Percentiles rank a stretch among this genome's conserved stretches.
Conservation (phyloP, 92 coral and sea anemone species). For the Actinostola sp. region DNA sequence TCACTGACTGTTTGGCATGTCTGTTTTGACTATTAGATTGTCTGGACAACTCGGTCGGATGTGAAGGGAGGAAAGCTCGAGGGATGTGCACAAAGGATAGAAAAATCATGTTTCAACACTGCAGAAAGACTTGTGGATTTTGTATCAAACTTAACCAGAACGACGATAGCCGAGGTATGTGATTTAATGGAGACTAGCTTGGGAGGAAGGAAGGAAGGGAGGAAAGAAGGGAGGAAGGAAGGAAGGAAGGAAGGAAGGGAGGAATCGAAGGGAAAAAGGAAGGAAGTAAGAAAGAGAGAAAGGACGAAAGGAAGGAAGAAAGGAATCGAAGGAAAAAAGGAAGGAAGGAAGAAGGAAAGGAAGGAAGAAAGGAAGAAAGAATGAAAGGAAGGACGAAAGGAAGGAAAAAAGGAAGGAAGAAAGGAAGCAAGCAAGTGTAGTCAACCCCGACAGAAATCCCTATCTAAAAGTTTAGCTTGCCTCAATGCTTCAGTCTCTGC, state of each 20-base stretch:
- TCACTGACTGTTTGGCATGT: background rate
- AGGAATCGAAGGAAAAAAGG: background rate
- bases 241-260: background rate
- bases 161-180: background rate
- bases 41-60: conserved; percentile 69
- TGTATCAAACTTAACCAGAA: conserved; percentile 25
- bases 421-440: too few relatives aligned
- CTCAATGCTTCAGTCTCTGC: too few relatives aligned
- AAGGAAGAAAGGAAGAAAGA: background rate
- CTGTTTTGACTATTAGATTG: conserved; percentile 31
- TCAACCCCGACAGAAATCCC: too few relatives aligned
- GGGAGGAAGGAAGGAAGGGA: background rate
- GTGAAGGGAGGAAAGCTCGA: conserved; percentile 45
- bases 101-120: conserved; percentile 52
- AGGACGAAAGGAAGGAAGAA: background rate
- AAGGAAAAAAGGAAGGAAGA: background rate
- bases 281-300: background rate
- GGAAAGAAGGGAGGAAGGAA: background rate
- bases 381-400: background rate
- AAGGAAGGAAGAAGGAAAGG: conserved; percentile 1
- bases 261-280: background rate
- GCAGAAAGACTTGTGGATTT: conserved; percentile 71
- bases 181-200: background rate
- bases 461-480: too few relatives aligned
- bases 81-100: conserved; percentile 57